These are phyloP conservation scores for Phyllotreta striolata DNA, from an alignment of 2,888 invertebrate genomes.

Conservation along the genomic window DNA sequence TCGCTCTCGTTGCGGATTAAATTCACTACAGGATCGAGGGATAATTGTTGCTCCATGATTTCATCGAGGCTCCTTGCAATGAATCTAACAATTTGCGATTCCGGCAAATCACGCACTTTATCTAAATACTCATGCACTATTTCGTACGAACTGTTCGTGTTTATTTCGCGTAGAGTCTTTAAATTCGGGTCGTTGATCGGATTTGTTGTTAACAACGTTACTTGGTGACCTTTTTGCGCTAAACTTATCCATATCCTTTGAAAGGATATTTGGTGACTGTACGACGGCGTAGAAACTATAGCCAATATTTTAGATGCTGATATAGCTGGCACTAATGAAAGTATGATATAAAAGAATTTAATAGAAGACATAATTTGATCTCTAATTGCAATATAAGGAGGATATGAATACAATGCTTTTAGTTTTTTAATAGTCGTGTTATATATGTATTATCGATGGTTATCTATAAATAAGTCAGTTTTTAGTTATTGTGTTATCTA, in stretches of 20 bases:
- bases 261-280: constrained; percentile 51
- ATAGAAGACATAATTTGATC: too few species aligned
- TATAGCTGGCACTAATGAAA: too few species aligned
- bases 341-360: too few species aligned
- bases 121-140: not conserved
- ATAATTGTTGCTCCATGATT: constrained; percentile 13
- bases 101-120: not conserved
- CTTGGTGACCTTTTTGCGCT: constrained; percentile 52
- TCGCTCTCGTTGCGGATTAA: constrained; percentile 15
- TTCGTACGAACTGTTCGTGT: constrained; percentile 35
- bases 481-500: too few species aligned
- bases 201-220: constrained; percentile 54
- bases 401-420: too few species aligned
- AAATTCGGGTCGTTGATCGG: constrained; percentile 42
- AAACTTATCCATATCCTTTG: constrained; percentile 50
- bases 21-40: not conserved
- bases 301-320: constrained; percentile 45
- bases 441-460: too few species aligned
- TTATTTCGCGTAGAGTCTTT: constrained; percentile 44
- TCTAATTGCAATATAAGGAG: too few species aligned
- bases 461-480: too few species aligned
- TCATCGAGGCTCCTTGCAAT: not conserved
- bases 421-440: too few species aligned
- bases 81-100: not conserved
- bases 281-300: constrained; percentile 48